Evolutionary conservation across 2,113 vertebrate genomes (phyloP), one percentile per base, ranked within the genome.

Genomic region (Orthonyx spaldingii): DNA sequence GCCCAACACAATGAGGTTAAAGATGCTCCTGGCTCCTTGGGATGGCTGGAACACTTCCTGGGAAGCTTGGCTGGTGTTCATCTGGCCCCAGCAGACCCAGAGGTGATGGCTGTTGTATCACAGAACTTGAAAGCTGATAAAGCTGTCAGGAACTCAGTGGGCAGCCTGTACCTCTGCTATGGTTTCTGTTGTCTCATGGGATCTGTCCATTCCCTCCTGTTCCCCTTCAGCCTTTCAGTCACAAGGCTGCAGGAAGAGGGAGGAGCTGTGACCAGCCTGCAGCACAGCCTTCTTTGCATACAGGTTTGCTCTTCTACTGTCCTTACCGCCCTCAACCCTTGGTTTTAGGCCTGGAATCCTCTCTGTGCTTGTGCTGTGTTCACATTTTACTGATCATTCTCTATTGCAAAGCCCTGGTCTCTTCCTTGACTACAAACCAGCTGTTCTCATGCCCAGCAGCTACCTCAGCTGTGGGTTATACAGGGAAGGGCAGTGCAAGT

Each of bases 11-110:
- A 15, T 4, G 78, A 91, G 89, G 81, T 79, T 93, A 76, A 87
- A 87, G 95, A 94, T 95, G 84, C 49, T 89, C 49, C 53, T 26
- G 32, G 69, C 89, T 96, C 66, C 61, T 59, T 1, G 2, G 84
- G 57, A 37, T 59, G 91, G 89, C 87, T 94, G 87, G 66, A 59
- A 77, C 33, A 8, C 78, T 91, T 94, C 86, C 94, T 93, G 81
- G 65, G 81, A 84, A 95, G 75, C 30, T 83, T 97, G 96, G 88
- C 95, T 72, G 61, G 32, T 49, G 57, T 83, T 94, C 66, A 28
- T 85, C 65, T 74, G 84, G 70, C 92, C 80, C 12, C 70, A 35
- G 74, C 69, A 92, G 87, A 68, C 56, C 41, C 72, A 55, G 60
- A 52, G 71, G 84, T 11, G 91, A 35, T 49, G 87, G 55, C 70